A percentile compares a stretch with the other conserved stretches of the same genome.
Conservation (phyloP, 2,888 invertebrate species). For the Celastrina argiolus region DNA sequence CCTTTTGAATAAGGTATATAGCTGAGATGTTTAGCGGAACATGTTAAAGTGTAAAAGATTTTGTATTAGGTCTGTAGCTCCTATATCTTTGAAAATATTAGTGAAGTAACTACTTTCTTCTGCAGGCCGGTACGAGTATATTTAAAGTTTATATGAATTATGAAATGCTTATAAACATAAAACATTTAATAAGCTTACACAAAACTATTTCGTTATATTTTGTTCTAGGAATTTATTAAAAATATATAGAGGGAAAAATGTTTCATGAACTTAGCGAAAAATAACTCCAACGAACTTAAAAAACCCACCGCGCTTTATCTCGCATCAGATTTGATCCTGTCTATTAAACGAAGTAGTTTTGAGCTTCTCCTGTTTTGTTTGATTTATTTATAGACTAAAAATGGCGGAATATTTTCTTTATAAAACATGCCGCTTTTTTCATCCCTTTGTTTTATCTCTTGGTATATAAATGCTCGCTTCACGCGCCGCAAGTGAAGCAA, state of each 20-base stretch:
- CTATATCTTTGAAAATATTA: too few relatives aligned
- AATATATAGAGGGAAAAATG: conserved; percentile 21
- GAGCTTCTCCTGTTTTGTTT: not conserved
- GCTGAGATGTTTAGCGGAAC: too few relatives aligned
- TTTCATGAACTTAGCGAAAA: conserved; percentile 22
- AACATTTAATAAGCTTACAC: not conserved
- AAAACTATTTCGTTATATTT: not conserved
- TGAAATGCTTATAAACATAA: too few relatives aligned
- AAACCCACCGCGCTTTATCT: conserved; percentile 22
- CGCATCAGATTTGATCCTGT: conserved; percentile 24
- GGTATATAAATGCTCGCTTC: too few relatives aligned
- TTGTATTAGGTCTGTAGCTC: too few relatives aligned
- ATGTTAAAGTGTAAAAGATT: too few relatives aligned
- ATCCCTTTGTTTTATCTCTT: not conserved
- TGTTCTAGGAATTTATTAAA: conserved; percentile 4
- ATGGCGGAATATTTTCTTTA: not conserved
- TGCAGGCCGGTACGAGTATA: too few relatives aligned
- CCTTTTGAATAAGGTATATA: too few relatives aligned
- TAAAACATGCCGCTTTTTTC: not conserved
- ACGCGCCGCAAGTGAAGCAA: too few relatives aligned
- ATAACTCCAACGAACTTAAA: conserved; percentile 20
- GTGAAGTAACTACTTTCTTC: too few relatives aligned
- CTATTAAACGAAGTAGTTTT: conserved; percentile 23
- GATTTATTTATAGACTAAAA: conserved; percentile 5
- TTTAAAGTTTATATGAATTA: too few relatives aligned